Evolutionary conservation across 1,140 invertebrate species (phyloP).

Genomic region (Geopemphigus sp.): DNA sequence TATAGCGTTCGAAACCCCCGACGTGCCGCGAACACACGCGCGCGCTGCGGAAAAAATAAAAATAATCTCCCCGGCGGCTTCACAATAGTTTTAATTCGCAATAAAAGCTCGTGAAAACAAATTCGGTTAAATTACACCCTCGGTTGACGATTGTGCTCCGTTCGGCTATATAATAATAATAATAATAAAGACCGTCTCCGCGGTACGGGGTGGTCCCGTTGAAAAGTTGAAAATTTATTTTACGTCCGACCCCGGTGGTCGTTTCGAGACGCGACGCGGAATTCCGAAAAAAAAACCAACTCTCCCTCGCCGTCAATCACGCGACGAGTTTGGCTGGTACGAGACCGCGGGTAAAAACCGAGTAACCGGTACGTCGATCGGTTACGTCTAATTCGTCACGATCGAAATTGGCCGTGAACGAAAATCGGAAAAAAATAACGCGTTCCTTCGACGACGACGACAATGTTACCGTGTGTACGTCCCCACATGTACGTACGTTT

Average conservation of each 20-base stretch:
- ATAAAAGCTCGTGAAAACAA: conserved; percentile 24
- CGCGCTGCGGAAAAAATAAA: conserved; percentile 18
- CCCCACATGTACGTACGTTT: neutral
- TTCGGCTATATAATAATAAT: neutral
- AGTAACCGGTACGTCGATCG: too few species aligned
- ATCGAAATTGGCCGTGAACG: conserved; percentile 15
- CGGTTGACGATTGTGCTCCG: neutral
- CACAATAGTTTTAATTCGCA: conserved; percentile 36
- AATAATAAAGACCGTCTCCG: neutral
- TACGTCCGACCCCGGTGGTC: too few species aligned
- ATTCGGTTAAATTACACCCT: conserved; percentile 30
- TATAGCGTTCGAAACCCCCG: conserved; percentile 7
- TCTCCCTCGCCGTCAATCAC: too few species aligned
- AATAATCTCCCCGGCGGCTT: conserved; percentile 19
- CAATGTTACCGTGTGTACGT: too few species aligned
- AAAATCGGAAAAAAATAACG: conserved; percentile 10
- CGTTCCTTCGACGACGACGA: neutral
- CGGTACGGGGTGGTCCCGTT: conserved; percentile 12
- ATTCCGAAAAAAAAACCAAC: too few species aligned
- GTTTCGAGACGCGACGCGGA: too few species aligned
- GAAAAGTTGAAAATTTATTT: too few species aligned
- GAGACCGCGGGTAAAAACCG: too few species aligned
- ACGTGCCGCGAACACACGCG: conserved; percentile 16
- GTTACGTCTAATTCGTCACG: neutral
- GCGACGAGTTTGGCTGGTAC: too few species aligned